Conservation (phyloP, 2,113 vertebrate genomes). For the Periophthalmodon schlosseri region DNA sequence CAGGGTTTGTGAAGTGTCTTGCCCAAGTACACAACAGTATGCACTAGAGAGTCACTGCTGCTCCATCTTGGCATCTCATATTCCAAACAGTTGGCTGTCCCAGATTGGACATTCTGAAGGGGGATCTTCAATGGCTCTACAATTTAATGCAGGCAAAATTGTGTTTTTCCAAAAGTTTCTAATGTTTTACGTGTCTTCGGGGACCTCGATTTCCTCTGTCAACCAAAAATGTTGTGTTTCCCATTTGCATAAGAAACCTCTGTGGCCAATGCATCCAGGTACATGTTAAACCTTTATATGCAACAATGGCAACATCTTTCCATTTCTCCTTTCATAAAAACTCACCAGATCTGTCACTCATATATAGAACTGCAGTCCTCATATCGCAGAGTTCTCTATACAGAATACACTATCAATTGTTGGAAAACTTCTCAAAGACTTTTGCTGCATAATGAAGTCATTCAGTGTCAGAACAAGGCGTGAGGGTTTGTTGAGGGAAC, state of each 20-base stretch:
- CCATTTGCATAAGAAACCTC: background rate
- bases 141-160: too few relatives aligned
- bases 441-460: slow-evolving; percentile 12
- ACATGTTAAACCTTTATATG: background rate
- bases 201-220: too few relatives aligned
- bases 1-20: too few relatives aligned
- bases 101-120: too few relatives aligned
- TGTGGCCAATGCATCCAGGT: background rate
- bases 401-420: slow-evolving; percentile 18
- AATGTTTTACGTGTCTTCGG: too few relatives aligned
- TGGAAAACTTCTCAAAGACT: slow-evolving; percentile 8
- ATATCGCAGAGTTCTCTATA: slow-evolving; percentile 5
- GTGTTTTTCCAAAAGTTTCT: too few relatives aligned
- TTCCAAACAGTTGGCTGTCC: too few relatives aligned
- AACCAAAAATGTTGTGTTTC: too few relatives aligned
- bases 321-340: background rate
- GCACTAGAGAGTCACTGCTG: too few relatives aligned
- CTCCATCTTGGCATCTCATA: too few relatives aligned
- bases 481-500: slow-evolving; percentile 19
- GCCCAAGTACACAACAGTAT: too few relatives aligned
- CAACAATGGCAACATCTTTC: background rate
- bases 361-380: background rate
- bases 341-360: background rate
- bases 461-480: slow-evolving; percentile 15
- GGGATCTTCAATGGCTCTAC: too few relatives aligned